Base-by-base conservation (phyloP, 1,140 invertebrate species). In the Formica exsecta region DNA sequence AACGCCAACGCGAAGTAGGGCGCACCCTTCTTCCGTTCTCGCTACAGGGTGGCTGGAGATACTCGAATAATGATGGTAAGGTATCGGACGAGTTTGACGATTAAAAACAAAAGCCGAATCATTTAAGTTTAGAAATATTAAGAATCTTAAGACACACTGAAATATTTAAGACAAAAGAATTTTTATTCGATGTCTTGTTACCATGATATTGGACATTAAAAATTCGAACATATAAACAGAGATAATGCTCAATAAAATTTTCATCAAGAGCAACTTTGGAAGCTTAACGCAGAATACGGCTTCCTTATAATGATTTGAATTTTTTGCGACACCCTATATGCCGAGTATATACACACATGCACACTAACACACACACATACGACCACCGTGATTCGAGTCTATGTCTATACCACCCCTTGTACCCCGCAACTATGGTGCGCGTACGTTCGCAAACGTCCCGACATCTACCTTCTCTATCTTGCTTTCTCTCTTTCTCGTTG, bases 1-100 rank as follows among this genome's bases (percentile, higher is more conserved):
- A 91, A 89, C 89, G 86, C 80, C 87, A 88, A 91, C 87, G 75
- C 91, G 88, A 94, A 94, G 93, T 94, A 94, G 94, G 94, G 92
- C 93, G 93, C 94, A 94, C 93, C 94, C 93, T 94, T 92, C 89
- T 89, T 90, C 62, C 92, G 87, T 80, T 91, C 80, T 57, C 71
- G 76, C 85, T 88, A 91, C 76, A 76, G 91, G 87, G 81, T 90
- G 83, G 22, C 61, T 29, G 13, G 36, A 41, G 64, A 86, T 91
- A 92, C 19, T 22, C 38, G 65, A 32, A 29, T 3, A 22, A 44
- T 13, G 38, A 13, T 7, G 3, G 7, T n/a, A 3, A 59, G 6
- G 3, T 29, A 22, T 81, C 54, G 11, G 29, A 41, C 3, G 22
- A 29, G 13, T 44, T 36, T 36, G 9, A 57, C 11, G 16, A 9